phyloP scores from a whole-genome alignment of 1,140 invertebrate species.

The Drosophila virilis region DNA sequence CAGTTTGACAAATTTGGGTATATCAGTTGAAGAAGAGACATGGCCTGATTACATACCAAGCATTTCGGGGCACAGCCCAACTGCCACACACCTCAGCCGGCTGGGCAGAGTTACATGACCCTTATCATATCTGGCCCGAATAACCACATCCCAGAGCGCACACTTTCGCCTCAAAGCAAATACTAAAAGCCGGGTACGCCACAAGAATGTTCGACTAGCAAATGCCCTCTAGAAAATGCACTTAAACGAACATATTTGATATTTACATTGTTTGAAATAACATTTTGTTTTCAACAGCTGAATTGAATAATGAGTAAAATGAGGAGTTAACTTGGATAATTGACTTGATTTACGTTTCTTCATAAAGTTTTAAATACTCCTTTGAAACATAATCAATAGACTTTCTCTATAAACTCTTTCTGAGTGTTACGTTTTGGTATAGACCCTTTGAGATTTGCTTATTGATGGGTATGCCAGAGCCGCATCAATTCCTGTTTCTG shows the following conservation, averaged over 20 bases:
- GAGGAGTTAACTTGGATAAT: too few species aligned
- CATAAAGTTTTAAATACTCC: too few species aligned
- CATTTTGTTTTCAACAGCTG: too few species aligned
- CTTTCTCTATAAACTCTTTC: too few species aligned
- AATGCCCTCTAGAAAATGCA: slow-evolving; percentile 4
- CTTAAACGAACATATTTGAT: too few species aligned
- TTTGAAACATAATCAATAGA: too few species aligned
- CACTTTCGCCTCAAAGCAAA: slow-evolving; percentile 72
- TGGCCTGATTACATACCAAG: slow-evolving; percentile 24
- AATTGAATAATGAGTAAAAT: too few species aligned
- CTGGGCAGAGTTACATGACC: slow-evolving; percentile 42
- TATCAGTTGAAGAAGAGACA: slow-evolving; percentile 4
- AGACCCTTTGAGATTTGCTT: neutral
- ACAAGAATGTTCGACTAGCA: neutral
- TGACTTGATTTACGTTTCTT: too few species aligned
- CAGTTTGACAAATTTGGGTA: slow-evolving; percentile 16
- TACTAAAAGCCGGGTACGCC: slow-evolving; percentile 17
- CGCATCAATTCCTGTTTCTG: slow-evolving; percentile 68
- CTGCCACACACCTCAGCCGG: slow-evolving; percentile 9
- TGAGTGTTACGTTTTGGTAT: neutral
- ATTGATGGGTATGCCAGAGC: slow-evolving; percentile 30
- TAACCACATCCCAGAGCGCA: slow-evolving; percentile 62
- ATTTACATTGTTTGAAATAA: too few species aligned
- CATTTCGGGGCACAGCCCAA: slow-evolving; percentile 2
- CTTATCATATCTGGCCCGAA: slow-evolving; percentile 47